phyloP scores from a whole-genome alignment of 2,888 invertebrate genomes.

The Ophioninae sp. region DNA sequence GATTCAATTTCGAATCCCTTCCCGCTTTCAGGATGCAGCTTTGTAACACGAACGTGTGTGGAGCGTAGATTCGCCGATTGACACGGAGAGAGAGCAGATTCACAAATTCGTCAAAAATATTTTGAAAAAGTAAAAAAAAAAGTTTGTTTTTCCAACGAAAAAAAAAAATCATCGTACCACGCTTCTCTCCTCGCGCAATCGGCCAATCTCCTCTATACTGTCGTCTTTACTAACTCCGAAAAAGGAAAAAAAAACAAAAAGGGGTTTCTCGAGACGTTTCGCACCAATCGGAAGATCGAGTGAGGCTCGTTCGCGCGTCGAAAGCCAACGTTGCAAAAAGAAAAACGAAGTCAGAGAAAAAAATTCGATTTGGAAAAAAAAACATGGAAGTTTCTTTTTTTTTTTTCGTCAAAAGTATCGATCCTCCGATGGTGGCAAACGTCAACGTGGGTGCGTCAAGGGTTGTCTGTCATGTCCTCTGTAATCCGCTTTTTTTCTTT shows the following conservation, averaged over 20 bases:
- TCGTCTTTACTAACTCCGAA: constrained; percentile 61
- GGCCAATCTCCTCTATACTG: constrained; percentile 33
- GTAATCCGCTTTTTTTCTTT: constrained; percentile 52
- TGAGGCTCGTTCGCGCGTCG: constrained; percentile 30
- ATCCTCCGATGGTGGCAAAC: constrained; percentile 61
- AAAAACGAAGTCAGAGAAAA: constrained; percentile 4
- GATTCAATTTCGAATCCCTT: constrained; percentile 39
- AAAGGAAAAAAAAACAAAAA: constrained; percentile 25
- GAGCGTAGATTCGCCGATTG: constrained; percentile 48
- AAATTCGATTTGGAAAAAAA: neutral
- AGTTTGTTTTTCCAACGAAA: neutral
- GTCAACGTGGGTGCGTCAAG: constrained; percentile 57
- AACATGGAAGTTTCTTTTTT: neutral
- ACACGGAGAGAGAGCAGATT: constrained; percentile 38
- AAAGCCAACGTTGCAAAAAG: constrained; percentile 4
- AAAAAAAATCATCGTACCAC: neutral
- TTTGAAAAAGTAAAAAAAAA: neutral
- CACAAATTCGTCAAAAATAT: neutral
- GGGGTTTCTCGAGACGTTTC: constrained; percentile 57
- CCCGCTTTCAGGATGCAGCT: constrained; percentile 63
- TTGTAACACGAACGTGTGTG: constrained; percentile 42
- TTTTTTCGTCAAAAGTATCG: constrained; percentile 40
- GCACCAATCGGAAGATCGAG: constrained; percentile 59
- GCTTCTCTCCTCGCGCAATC: constrained; percentile 38
- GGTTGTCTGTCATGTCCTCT: constrained; percentile 57